Evolutionary conservation across 2,888 invertebrate species (phyloP), one percentile per base, ranked within the genome.

Genomic region (Lasioglossum figueresi): DNA sequence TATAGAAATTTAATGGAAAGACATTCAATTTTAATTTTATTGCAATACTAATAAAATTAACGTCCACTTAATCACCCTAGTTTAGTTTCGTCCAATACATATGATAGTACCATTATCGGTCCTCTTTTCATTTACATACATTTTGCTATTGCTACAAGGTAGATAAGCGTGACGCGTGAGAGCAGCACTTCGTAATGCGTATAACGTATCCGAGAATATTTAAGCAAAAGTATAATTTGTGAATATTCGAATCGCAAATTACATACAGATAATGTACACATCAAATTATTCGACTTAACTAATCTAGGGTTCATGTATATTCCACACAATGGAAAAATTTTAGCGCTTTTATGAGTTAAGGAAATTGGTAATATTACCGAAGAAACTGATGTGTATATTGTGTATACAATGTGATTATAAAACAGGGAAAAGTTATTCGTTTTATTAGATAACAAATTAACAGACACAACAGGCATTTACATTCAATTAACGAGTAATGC

Each of bases 1-100:
- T 86, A 85, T 77, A 79, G 82, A 82, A 81, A 84, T 79, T 63
- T 63, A 79, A 79, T 80, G 80, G 76, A 45, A 48, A 77, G 40
- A 77, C 71, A 77, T 76, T 71, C 70, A 84, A 73, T 74, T 80
- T 75, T 73, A 82, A 86, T 82, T 82, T 74, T 79, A 84, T 79
- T 73, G 40, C 43, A 79, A 52, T 75, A 27, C 63, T 84, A 78
- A 85, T 84, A 45, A 79, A 85, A 81, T 75, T 82, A 85, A 75
- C 31, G 59, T 79, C 56, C 45, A 72, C 31, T 85, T 76, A 23
- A 10, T 75, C 71, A 59, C 80, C 79, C 76, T 81, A 86, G 80
- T 40, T 84, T 84, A 81, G 82, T 81, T 81, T 43, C 16, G 76
- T 80, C 75, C 23, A 70, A 73, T n/a, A 52, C 52, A 52, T 52